Base-by-base conservation (phyloP, 23 tunicate genomes). In the Clavelina lepadiformis region DNA sequence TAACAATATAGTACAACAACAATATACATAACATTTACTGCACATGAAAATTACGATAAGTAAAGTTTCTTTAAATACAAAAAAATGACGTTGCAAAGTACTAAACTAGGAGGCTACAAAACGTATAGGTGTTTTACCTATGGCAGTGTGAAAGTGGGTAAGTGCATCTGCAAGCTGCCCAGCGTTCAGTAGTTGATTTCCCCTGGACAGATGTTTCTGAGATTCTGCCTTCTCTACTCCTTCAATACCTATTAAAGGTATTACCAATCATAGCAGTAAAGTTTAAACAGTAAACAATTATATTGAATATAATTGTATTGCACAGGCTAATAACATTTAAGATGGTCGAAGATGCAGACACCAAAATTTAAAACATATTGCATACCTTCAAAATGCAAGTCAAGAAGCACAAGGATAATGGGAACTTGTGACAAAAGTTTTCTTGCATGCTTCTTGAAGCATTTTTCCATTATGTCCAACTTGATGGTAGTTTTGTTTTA, bases 141-240 rank as follows among this genome's bases (percentile, higher is more conserved):
- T 89, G 38, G 97, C 79, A 31, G 82, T 23, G 65, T 89, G 97
- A 64, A 61, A 89, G 62, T 89, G 83, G 45, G 97, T 68, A 54
- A 89, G 63, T 8, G 97, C 97, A 30, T 89, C 97, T 47, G 89
- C 89, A 6, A 89, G 57, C 70, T 89, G 97, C 15, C 97, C 97
- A 51, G 97, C 89, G 52, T 89, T 72, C 8, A 89, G 51, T n/a
- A 89, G 74, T 55, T 81, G 97, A 69, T 81, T 89, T 50, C 97
- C 97, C 18, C 62, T 56, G 20, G 83, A 56, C 30, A 89, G 53
- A 62, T 74, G 83, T 56, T 72, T 81, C 52, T 89, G 83, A 15
- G 91, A 69, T 64, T 89, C 83, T 66, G 89, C 83, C 56, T 54
- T 75, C 41, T 89, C 86, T 18, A 81, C 38, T 27, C 97, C 89